phyloP scores from a whole-genome alignment of 2,888 invertebrate species.

The Papilio protenor region DNA sequence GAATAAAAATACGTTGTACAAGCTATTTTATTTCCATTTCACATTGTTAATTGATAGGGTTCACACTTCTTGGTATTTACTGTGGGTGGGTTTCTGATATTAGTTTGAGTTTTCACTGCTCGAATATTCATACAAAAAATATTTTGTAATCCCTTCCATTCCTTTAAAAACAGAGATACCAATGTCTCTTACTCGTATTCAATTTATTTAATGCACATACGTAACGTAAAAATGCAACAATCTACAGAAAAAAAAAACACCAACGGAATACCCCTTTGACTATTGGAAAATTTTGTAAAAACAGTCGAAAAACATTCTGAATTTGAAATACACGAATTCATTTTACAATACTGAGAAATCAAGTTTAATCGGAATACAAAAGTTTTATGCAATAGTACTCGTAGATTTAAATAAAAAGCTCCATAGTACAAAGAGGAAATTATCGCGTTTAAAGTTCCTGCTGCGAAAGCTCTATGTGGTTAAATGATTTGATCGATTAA shows the following conservation, averaged over 20 bases:
- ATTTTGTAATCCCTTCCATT: no score
- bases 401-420: conserved; percentile 17
- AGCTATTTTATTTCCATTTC: not conserved
- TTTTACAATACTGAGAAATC: not conserved
- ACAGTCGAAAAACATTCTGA: not conserved
- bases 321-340: not conserved
- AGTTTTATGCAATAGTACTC: not conserved
- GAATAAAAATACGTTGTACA: not conserved
- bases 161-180: no score
- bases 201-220: not conserved
- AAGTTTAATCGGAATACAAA: not conserved
- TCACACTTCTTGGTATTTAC: no score
- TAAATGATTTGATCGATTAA: conserved; percentile 3
- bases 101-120: no score
- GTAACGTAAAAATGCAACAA: no score
- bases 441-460: conserved; percentile 27
- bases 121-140: no score
- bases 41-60: not conserved
- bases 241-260: not conserved
- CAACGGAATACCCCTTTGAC: not conserved
- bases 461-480: conserved; percentile 35
- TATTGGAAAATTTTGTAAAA: not conserved
- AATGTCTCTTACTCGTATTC: not conserved
- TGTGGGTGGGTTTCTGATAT: no score
- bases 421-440: conserved; percentile 25